A percentile compares a stretch with the other conserved stretches of the same genome.
Conservation (phyloP, 2,888 invertebrate species). For the Cantharis rufa region DNA sequence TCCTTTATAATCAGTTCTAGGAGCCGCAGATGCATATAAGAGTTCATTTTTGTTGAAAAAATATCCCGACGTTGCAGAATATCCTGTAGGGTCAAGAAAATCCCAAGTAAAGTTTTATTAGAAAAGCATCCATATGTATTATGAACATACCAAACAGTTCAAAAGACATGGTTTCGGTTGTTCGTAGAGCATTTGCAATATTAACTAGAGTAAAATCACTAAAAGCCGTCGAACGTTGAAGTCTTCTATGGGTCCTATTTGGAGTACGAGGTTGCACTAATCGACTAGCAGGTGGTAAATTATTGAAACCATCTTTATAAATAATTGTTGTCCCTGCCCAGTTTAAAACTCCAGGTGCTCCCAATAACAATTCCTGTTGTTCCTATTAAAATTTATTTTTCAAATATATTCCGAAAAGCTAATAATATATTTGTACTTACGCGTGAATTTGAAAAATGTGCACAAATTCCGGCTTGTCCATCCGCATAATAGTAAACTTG, state of each 20-base stretch:
- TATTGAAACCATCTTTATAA: conserved; percentile 32
- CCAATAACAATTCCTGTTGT: conserved; percentile 55
- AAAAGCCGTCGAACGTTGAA: conserved; percentile 19
- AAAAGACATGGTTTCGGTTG: conserved; percentile 54
- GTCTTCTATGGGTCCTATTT: background rate
- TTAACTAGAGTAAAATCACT: conserved; percentile 47
- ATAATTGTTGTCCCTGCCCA: conserved; percentile 59
- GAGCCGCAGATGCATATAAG: conserved; percentile 60
- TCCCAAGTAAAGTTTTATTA: background rate
- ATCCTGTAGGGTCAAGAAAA: conserved; percentile 52
- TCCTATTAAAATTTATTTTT: conserved; percentile 37
- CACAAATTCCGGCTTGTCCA: conserved; percentile 60
- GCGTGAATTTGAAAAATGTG: conserved; percentile 54
- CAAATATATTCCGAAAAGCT: background rate
- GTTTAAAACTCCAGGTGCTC: conserved; percentile 65
- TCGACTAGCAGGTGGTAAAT: conserved; percentile 33
- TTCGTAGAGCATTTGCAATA: conserved; percentile 54
- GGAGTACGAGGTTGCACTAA: background rate
- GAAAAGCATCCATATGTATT: background rate
- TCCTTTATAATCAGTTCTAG: conserved; percentile 52
- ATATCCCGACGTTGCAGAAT: conserved; percentile 60
- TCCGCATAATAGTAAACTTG: conserved; percentile 57
- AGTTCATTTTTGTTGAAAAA: conserved; percentile 52
- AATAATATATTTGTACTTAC: conserved; percentile 29
- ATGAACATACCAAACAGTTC: conserved; percentile 59